Evolutionary conservation across 2,888 invertebrate genomes (phyloP).

Genomic region (Amorpha juglandis): DNA sequence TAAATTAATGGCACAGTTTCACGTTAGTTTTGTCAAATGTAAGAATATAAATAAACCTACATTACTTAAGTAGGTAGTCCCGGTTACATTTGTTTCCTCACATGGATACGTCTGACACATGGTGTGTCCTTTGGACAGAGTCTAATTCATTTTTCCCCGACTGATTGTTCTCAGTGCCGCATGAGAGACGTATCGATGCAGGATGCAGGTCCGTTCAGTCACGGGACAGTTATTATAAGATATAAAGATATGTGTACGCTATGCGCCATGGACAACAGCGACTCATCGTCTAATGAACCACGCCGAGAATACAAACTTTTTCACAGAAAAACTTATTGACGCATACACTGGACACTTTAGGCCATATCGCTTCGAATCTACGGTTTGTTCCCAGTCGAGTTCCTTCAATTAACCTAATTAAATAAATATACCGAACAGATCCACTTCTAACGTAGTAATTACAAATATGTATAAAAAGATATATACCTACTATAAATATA

Average conservation of each 20-base stretch:
- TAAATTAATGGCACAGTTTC: constrained; percentile 84
- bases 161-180: constrained; percentile 21
- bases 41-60: constrained; percentile 71
- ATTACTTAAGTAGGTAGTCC: constrained; percentile 60
- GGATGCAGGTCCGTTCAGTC: constrained; percentile 15
- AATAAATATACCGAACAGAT: constrained; percentile 79
- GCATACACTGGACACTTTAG: constrained; percentile 64
- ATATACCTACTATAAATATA: constrained; percentile 50
- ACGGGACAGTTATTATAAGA: constrained; percentile 52
- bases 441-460: constrained; percentile 65
- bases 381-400: constrained; percentile 79
- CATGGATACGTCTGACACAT: neutral
- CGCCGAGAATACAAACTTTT: constrained; percentile 26
- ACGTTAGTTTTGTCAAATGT: constrained; percentile 81
- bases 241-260: constrained; percentile 71
- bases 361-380: constrained; percentile 72
- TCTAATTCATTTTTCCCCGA: constrained; percentile 42
- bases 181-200: neutral
- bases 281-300: constrained; percentile 34
- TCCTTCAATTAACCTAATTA: constrained; percentile 77
- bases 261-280: constrained; percentile 49
- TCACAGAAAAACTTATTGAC: constrained; percentile 47
- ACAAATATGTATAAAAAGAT: constrained; percentile 84
- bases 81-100: constrained; percentile 32
- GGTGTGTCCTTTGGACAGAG: neutral